Conservation (phyloP, 2,888 invertebrate genomes). For the Trachelus iudaicus region DNA sequence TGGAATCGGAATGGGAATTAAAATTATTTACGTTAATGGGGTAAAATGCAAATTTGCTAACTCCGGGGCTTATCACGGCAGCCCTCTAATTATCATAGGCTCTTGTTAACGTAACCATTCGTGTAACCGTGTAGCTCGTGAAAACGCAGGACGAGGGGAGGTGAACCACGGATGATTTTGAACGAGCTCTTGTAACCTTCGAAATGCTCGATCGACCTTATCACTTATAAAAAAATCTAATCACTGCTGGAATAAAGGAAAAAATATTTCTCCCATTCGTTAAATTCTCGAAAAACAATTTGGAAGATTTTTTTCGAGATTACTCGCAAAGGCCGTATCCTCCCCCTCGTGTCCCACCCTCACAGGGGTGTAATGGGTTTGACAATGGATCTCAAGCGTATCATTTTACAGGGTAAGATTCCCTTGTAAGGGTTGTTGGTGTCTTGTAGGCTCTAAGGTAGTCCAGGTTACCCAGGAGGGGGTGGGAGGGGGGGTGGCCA, state of each 20-base stretch:
- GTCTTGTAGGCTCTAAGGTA: no score
- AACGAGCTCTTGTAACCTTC: no score
- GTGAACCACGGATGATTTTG: no score
- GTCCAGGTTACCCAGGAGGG: conserved; percentile 28
- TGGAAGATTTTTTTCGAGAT: no score
- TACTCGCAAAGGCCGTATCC: no score
- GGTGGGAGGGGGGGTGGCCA: conserved; percentile 5
- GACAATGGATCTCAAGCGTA: conserved; percentile 55
- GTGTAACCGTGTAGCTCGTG: no score
- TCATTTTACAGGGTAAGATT: conserved; percentile 51
- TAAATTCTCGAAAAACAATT: no score
- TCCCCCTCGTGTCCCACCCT: background rate
- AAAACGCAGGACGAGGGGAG: no score
- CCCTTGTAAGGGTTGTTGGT: conserved; percentile 12
- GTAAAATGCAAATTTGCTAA: conserved; percentile 46
- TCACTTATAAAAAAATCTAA: no score
- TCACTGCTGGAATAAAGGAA: no score
- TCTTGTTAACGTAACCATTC: conserved; percentile 23
- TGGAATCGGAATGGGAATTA: background rate
- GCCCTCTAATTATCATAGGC: conserved; percentile 44
- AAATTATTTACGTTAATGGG: conserved; percentile 37
- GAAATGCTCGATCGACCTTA: no score
- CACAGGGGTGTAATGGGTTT: conserved; percentile 37
- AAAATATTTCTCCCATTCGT: no score
- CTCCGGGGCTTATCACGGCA: conserved; percentile 42